These are phyloP conservation scores for Lepidochrysops patricia DNA, from an alignment of 2,888 invertebrate species.

Conservation along the genomic window DNA sequence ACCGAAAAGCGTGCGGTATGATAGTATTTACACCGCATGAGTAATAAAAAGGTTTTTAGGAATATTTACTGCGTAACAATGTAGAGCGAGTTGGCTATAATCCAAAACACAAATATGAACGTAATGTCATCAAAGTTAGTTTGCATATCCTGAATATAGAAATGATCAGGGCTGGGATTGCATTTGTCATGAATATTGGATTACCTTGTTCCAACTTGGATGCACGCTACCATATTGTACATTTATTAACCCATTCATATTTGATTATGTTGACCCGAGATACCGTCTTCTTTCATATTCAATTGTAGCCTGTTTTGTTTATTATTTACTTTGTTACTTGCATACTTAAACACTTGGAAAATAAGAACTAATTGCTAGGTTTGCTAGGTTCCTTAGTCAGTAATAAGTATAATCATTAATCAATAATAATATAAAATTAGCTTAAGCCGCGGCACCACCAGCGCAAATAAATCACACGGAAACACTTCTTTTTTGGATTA, in stretches of 20 bases:
- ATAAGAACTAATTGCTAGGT: too few relatives aligned
- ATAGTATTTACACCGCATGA: too few relatives aligned
- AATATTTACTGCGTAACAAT: not conserved
- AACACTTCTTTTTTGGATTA: too few relatives aligned
- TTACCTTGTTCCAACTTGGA: not conserved
- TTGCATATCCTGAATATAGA: not conserved
- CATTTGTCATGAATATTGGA: not conserved
- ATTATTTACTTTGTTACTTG: not conserved
- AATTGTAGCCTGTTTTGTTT: too few relatives aligned
- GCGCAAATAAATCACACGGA: too few relatives aligned
- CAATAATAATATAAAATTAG: too few relatives aligned
- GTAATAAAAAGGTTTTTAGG: not conserved
- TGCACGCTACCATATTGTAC: not conserved
- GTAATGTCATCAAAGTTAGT: not conserved
- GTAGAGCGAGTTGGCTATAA: not conserved
- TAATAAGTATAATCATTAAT: too few relatives aligned
- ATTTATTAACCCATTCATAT: not conserved
- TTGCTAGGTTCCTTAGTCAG: too few relatives aligned
- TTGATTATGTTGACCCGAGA: not conserved
- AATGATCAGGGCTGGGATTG: not conserved
- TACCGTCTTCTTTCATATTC: too few relatives aligned
- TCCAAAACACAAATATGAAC: not conserved
- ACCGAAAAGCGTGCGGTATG: too few relatives aligned
- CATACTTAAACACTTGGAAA: too few relatives aligned
- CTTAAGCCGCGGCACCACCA: too few relatives aligned